Evolutionary conservation across 2,888 invertebrate genomes (phyloP).

Genomic region (Taphrorychus bicolor): DNA sequence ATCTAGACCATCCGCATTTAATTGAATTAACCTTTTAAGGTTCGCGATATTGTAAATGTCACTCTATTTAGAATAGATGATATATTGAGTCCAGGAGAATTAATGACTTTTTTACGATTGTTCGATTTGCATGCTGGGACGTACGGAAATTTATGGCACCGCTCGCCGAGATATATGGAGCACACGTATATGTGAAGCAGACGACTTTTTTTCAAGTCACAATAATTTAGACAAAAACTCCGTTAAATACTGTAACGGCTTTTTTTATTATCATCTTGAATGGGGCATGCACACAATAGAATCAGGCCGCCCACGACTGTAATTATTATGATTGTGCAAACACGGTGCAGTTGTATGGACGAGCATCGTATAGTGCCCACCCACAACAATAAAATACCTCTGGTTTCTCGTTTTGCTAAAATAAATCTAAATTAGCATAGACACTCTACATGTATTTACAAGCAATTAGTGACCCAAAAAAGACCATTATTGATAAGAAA

Average conservation of each 20-base stretch:
- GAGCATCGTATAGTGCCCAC: slow-evolving; percentile 27
- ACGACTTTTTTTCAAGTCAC: too few species aligned
- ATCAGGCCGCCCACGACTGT: slow-evolving; percentile 49
- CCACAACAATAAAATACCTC: slow-evolving; percentile 16
- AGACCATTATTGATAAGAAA: too few species aligned
- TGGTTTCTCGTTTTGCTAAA: slow-evolving; percentile 10
- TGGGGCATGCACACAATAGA: slow-evolving; percentile 53
- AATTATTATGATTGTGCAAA: slow-evolving; percentile 51
- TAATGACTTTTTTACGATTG: slow-evolving; percentile 39
- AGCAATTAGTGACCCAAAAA: too few species aligned
- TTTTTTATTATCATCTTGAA: slow-evolving; percentile 50
- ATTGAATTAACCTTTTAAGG: slow-evolving; percentile 42
- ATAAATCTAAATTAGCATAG: background rate
- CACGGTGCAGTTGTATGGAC: slow-evolving; percentile 48
- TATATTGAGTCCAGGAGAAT: slow-evolving; percentile 36
- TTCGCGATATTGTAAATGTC: slow-evolving; percentile 37
- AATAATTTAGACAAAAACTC: too few species aligned
- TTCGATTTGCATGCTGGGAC: slow-evolving; percentile 35
- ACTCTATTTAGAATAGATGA: slow-evolving; percentile 41
- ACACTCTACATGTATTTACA: background rate
- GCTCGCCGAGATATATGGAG: background rate
- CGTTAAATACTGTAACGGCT: too few species aligned
- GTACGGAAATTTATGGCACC: slow-evolving; percentile 28
- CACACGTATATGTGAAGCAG: too few species aligned
- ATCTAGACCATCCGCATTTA: slow-evolving; percentile 41